Base-by-base conservation (phyloP, 2,797 vertebrate species). In the Crypturellus tataupa region DNA sequence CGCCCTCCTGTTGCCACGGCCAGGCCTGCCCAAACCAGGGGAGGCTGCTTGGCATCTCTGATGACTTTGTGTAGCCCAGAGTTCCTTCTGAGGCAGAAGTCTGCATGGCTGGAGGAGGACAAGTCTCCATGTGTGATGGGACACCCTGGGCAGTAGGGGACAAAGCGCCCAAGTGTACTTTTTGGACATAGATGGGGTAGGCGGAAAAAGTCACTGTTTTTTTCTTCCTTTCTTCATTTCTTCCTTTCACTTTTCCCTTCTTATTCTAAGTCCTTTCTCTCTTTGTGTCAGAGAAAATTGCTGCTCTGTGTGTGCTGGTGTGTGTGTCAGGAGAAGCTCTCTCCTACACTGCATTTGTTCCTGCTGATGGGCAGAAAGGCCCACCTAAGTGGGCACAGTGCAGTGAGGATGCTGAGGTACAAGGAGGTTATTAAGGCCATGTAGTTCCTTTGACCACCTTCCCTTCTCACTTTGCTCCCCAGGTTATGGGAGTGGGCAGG, bases 311-410 rank as follows among this genome's bases (percentile, higher is more conserved):
- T 68, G 65, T 27, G 60, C 27, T 55, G 53, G 7, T 31, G 29
- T 55, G 51, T 39, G 8, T 63, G 7, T 63, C 20, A 39, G 62
- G 39, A 63, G 60, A 27, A 39, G 24, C 24, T 69, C 25, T 19
- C 46, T 6, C 7, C 33, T 27, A 33, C 33, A 6, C 24, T 12
- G 23, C 20, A 8, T 33, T 27, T 2, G 18, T 27, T 89, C 55
- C 47, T 0, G 0, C 11, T 0, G 2, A 40, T 1, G 12, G 76
- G 63, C 56, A 63, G 73, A 84, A 59, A 33, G 75, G 85, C 24
- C 85, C 40, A 15, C 19, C 0, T 0, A 31, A 68, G 60, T 0
- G 0, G 55, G 37, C 79, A 29, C 0, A 0, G 39, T 69, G 8
- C 42, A 29, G 12, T 21, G 23, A 13, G 46, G 33, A 33, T 25